Evolutionary conservation across 2,797 vertebrate genomes (phyloP).

Genomic region (Oreochromis mossambicus): DNA sequence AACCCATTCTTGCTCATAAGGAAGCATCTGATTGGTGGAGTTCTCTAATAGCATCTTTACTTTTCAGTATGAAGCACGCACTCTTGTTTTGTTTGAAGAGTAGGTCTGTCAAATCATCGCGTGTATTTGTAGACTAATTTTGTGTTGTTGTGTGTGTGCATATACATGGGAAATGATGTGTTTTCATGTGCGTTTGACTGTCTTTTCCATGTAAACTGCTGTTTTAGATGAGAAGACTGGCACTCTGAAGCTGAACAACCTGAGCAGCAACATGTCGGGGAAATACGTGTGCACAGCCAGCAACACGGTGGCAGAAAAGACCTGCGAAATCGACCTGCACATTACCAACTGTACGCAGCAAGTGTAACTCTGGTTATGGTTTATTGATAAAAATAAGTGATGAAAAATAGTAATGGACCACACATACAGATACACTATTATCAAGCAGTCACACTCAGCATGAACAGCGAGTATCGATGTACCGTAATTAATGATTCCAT

Average conservation of each 20-base stretch:
- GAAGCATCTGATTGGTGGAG: background rate
- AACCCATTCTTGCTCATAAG: background rate
- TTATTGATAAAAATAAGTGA: background rate
- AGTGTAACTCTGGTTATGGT: background rate
- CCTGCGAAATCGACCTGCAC: slow-evolving; percentile 84
- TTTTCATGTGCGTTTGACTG: background rate
- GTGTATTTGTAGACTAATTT: background rate
- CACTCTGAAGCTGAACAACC: slow-evolving; percentile 84
- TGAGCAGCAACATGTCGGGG: slow-evolving; percentile 86
- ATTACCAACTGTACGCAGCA: slow-evolving; percentile 81
- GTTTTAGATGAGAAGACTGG: slow-evolving; percentile 79
- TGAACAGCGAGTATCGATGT: background rate
- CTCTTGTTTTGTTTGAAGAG: background rate
- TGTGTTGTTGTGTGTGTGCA: background rate
- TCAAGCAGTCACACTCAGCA: background rate
- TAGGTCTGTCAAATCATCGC: fast-evolving
- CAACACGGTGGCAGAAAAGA: slow-evolving; percentile 75
- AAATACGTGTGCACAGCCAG: slow-evolving; percentile 82
- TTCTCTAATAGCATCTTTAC: background rate
- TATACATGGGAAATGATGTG: background rate
- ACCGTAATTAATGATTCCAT: background rate
- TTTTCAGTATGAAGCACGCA: background rate
- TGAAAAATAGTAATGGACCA: background rate
- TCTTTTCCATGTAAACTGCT: background rate
- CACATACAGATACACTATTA: background rate